Conservation (phyloP, 2,888 invertebrate genomes). For the Mythimna ferrago region DNA sequence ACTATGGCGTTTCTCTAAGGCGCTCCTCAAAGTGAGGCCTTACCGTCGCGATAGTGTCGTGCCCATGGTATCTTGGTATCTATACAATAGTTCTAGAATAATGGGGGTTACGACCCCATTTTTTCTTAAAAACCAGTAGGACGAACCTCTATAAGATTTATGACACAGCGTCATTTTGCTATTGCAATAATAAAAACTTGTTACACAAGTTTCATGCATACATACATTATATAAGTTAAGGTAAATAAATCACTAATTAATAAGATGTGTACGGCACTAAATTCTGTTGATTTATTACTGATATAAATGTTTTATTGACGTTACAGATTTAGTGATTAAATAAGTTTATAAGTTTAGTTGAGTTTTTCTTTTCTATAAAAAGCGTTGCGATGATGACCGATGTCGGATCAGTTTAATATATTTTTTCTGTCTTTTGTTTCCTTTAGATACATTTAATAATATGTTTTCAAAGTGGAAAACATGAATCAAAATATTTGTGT, state of each 20-base stretch:
- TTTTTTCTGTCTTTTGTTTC: background rate
- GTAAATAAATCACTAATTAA: constrained; percentile 59
- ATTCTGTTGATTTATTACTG: constrained; percentile 55
- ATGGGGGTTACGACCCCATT: background rate
- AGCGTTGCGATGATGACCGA: background rate
- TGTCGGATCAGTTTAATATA: background rate
- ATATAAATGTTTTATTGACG: constrained; percentile 49
- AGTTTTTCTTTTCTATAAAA: background rate
- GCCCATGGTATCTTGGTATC: too few species aligned
- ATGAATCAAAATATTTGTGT: too few species aligned
- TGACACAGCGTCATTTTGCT: constrained; percentile 13
- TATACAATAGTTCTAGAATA: background rate
- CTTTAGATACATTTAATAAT: background rate
- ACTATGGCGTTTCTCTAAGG: too few species aligned
- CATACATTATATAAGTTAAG: constrained; percentile 9
- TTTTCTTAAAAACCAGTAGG: too few species aligned
- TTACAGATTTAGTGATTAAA: constrained; percentile 35
- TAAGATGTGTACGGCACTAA: constrained; percentile 45
- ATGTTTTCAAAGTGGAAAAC: too few species aligned
- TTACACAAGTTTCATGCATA: constrained; percentile 19
- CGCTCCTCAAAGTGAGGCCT: too few species aligned
- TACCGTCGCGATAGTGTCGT: too few species aligned
- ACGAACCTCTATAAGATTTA: constrained; percentile 28
- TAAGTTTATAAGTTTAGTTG: constrained; percentile 29
- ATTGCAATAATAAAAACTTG: constrained; percentile 36